Evolutionary conservation across 2,113 vertebrate species (phyloP), one percentile per base, ranked within the genome.

Genomic region (Cygnus buccinator): DNA sequence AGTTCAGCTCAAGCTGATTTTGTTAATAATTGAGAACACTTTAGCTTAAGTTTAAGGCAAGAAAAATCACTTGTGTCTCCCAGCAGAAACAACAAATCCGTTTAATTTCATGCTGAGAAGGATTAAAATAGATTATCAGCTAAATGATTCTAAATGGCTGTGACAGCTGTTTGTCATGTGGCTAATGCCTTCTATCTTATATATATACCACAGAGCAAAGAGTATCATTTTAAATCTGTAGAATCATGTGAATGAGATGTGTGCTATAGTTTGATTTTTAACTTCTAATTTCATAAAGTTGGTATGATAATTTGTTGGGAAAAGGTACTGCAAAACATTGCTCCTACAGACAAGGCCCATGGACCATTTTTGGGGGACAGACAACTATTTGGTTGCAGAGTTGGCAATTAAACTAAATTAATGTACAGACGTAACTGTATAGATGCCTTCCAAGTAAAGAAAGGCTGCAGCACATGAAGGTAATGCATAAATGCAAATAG

Each of bases 111-210:
- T 93, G 79, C 73, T 89, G 82, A 84, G 70, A 91, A 61, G 31
- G 57, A 94, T 91, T 93, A 92, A 97, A 94, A 81, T 52, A 93
- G 93, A 95, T 95, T 54, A 89, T 54, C 74, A 95, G 67, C 89
- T 90, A 94, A 97, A 91, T 11, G 16, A 46, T 96, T 89, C 58
- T 73, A 84, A 97, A 55, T 59, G 55, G 66, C 52, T 84, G 72
- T 84, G 84, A 65, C 43, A 96, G 80, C 41, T 93, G 25, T 79
- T 93, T 90, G 82, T 58, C 55, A 59, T 23, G 52, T 21, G 31
- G 29, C 33, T 59, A 74, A 59, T 63, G 16, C 35, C 67, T 84
- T 79, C 48, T 78, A 39, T 48, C n/a, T 57, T 50, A 20, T 12
- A 17, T 33, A 23, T 1, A 5, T 25, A 66, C 31, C 10, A 39